Percentiles rank a stretch among this genome's conserved stretches.
Conservation (phyloP, 1,140 invertebrate genomes). For the Zaprionus nigranus region DNA sequence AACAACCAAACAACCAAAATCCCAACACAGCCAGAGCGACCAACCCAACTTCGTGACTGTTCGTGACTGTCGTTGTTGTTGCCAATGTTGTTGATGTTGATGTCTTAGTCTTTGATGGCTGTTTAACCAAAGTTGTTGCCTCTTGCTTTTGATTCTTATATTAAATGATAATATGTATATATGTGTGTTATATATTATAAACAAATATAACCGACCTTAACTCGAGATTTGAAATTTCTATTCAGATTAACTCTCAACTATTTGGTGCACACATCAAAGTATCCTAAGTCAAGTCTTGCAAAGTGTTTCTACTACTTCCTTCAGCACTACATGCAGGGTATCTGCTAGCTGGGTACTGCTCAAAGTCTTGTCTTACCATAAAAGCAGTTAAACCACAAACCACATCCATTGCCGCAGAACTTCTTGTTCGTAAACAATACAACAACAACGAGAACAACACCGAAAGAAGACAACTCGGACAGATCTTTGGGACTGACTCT, state of each 20-base stretch:
- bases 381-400: constrained; percentile 82
- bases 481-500: constrained; percentile 63
- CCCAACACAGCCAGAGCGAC: constrained; percentile 36
- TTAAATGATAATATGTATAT: constrained; percentile 27
- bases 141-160: constrained; percentile 50
- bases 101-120: constrained; percentile 76
- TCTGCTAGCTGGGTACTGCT: neutral
- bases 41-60: constrained; percentile 69
- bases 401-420: constrained; percentile 81
- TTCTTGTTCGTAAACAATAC: constrained; percentile 68
- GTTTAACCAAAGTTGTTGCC: constrained; percentile 73
- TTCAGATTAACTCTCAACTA: no score
- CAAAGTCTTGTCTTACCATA: constrained; percentile 68
- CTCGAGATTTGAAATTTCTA: neutral
- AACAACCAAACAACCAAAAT: constrained; percentile 48
- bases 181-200: neutral
- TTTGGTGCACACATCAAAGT: no score
- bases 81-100: constrained; percentile 44
- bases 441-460: constrained; percentile 1
- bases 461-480: constrained; percentile 37
- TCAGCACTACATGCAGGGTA: neutral
- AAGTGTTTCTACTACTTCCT: neutral
- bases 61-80: neutral
- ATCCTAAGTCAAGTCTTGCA: constrained; percentile 3
- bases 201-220: neutral